phyloP scores from a whole-genome alignment of 2,797 vertebrate genomes.

The Aulostomus chinensis region DNA sequence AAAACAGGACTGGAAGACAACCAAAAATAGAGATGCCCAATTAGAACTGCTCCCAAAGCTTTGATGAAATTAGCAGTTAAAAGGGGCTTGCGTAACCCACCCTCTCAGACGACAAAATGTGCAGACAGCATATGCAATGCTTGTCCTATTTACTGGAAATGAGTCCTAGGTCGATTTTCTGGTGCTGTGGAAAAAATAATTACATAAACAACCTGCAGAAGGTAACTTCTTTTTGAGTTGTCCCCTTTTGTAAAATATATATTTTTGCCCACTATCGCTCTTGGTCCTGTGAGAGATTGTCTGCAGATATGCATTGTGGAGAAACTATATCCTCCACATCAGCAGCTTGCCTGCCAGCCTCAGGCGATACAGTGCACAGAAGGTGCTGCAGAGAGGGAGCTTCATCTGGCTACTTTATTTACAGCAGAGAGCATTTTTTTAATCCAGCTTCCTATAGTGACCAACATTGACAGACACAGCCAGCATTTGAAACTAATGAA shows the following conservation, averaged over 20 bases:
- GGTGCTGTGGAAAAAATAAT: slow-evolving; percentile 26
- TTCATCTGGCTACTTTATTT: slow-evolving; percentile 16
- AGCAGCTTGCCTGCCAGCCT: slow-evolving; percentile 31
- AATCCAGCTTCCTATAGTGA: neutral
- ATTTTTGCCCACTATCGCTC: slow-evolving; percentile 15
- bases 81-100: slow-evolving; percentile 74
- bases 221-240: slow-evolving; percentile 15
- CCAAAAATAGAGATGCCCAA: slow-evolving; percentile 80
- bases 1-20: slow-evolving; percentile 74
- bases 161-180: slow-evolving; percentile 66
- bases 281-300: slow-evolving; percentile 6
- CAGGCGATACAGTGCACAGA: slow-evolving; percentile 12
- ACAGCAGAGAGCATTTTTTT: slow-evolving; percentile 15
- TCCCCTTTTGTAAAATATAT: slow-evolving; percentile 3
- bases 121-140: slow-evolving; percentile 69
- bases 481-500: too few species aligned
- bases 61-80: slow-evolving; percentile 79
- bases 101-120: slow-evolving; percentile 61
- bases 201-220: slow-evolving; percentile 40
- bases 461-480: neutral
- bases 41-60: slow-evolving; percentile 78
- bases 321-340: slow-evolving; percentile 27
- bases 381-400: slow-evolving; percentile 14
- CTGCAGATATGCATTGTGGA: slow-evolving; percentile 27
- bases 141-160: slow-evolving; percentile 74